phyloP scores from a whole-genome alignment of 2,888 invertebrate species.

The Drosophila emarginata region DNA sequence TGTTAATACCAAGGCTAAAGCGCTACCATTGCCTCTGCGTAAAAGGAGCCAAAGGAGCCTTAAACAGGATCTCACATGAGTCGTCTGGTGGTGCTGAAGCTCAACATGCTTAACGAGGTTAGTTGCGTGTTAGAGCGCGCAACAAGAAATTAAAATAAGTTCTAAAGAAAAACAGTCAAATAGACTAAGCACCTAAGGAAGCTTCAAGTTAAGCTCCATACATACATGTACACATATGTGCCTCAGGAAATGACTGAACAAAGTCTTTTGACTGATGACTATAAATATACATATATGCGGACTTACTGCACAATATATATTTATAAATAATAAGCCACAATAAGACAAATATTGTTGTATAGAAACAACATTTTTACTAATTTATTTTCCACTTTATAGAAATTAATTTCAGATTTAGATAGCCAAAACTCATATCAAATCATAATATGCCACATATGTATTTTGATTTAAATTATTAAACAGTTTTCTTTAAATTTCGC shows the following conservation, averaged over 20 bases:
- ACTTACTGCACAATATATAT: neutral
- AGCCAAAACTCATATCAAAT: too few species aligned
- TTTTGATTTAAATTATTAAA: too few species aligned
- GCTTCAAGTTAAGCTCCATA: neutral
- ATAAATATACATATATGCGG: too few species aligned
- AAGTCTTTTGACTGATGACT: neutral
- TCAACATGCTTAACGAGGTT: conserved; percentile 55
- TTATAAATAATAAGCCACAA: too few species aligned
- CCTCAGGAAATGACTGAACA: neutral
- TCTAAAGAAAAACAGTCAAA: conserved; percentile 48
- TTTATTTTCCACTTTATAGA: too few species aligned
- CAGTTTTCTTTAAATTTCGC: too few species aligned
- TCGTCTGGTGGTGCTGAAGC: conserved; percentile 23
- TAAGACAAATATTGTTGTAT: too few species aligned
- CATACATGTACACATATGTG: neutral
- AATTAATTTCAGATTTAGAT: too few species aligned
- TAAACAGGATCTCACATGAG: conserved; percentile 33
- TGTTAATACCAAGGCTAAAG: conserved; percentile 69
- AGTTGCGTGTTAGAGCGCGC: conserved; percentile 49
- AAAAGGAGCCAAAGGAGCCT: conserved; percentile 7
- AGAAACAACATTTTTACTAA: too few species aligned
- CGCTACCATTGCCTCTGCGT: conserved; percentile 33
- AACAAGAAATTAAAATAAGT: conserved; percentile 58
- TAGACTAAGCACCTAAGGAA: neutral
- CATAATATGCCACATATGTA: too few species aligned